phyloP scores from a whole-genome alignment of 2,797 vertebrate genomes.

The Hoplostethus mediterraneus region DNA sequence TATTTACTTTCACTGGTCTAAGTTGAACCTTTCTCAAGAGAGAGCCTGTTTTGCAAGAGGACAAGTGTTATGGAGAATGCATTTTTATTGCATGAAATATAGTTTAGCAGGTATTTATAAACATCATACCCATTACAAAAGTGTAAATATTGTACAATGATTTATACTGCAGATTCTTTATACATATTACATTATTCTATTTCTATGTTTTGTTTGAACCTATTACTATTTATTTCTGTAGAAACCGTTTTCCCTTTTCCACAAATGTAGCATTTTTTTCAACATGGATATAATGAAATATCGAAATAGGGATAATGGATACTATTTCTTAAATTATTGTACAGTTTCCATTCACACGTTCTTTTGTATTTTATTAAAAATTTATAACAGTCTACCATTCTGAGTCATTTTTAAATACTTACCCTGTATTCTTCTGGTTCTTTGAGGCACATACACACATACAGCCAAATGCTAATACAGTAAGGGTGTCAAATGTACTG shows the following conservation, averaged over 20 bases:
- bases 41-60: slow-evolving; percentile 41
- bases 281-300: slow-evolving; percentile 40
- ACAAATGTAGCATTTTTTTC: slow-evolving; percentile 65
- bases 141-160: slow-evolving; percentile 80
- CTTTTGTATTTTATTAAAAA: slow-evolving; percentile 84
- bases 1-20: slow-evolving; percentile 10
- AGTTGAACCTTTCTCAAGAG: slow-evolving; percentile 33
- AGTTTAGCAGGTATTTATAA: slow-evolving; percentile 23
- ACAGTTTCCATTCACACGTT: slow-evolving; percentile 70
- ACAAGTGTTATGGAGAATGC: slow-evolving; percentile 62
- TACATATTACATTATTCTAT: slow-evolving; percentile 48
- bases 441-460: not conserved
- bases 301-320: slow-evolving; percentile 29
- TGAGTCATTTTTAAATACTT: slow-evolving; percentile 29
- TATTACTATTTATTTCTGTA: slow-evolving; percentile 55
- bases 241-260: slow-evolving; percentile 45
- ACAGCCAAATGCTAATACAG: slow-evolving; percentile 1
- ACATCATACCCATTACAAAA: not conserved
- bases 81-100: slow-evolving; percentile 43
- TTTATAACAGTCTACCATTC: slow-evolving; percentile 59
- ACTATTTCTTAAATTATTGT: slow-evolving; percentile 60
- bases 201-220: slow-evolving; percentile 40
- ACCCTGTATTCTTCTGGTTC: not conserved
- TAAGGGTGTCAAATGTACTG: slow-evolving; percentile 49
- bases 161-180: slow-evolving; percentile 62